Base-by-base conservation (phyloP, 2,113 vertebrate species). In the Merops nubicus region DNA sequence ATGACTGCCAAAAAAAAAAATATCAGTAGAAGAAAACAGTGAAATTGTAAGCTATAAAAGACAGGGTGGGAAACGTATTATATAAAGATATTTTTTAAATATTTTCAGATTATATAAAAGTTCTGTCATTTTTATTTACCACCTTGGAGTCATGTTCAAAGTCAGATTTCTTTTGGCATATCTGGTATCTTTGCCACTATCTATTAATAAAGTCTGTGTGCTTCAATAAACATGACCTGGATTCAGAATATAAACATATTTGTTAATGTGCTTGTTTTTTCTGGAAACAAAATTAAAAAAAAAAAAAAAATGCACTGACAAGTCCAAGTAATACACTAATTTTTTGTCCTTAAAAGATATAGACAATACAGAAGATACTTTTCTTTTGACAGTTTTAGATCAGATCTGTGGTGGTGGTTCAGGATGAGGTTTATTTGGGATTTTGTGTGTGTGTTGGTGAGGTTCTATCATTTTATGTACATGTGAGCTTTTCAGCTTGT, bases 31-130 rank as follows among this genome's bases (percentile, higher is more conserved):
- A 81, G 42, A 40, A 62, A 74, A 48, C 3, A 47, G 20, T 75
- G 33, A 75, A 59, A 75, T 10, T 84, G 21, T 16, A 43, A 75
- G 15, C 4, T 79, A 10, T 36, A 85, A n/a, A 60, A 74, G 2
- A 62, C 5, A 23, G 6, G 11, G 4, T 5, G 3, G 6, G n/a
- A 76, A 26, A 83, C 21, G 10, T 53, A 76, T 8, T 48, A 12
- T 0, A 8, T 15, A 19, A 31, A 3, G 6, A 15, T 11, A n/a
- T n/a, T n/a, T 34, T 72, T 53, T 0, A 17, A 60, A 9, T 19
- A 0, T 45, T 51, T 53, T 68, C 19, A 43, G 16, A 11, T 43
- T 2, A 57, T 16, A 38, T 3, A 14, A 42, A 72, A 82, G 20
- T 19, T 36, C 12, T 18, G 9, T 3, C 13, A 59, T 54, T 38